These are phyloP conservation scores for Sorex fumeus DNA, from an alignment of 2,113 vertebrate genomes.

Conservation along the genomic window DNA sequence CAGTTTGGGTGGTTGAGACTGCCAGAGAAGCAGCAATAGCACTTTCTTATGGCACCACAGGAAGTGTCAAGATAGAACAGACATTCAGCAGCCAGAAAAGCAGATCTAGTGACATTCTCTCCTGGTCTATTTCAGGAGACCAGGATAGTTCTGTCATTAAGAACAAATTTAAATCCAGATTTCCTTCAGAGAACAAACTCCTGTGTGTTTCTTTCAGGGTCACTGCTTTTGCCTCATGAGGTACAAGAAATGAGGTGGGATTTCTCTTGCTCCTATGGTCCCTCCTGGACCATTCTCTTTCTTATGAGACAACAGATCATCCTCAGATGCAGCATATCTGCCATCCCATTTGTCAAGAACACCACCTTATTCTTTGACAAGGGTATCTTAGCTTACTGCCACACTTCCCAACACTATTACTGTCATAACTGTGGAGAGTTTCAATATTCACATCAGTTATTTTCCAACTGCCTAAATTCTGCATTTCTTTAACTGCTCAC, in stretches of 20 bases:
- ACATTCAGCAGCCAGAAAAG: conserved; percentile 75
- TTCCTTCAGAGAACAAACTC: background rate
- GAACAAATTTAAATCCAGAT: conserved; percentile 6
- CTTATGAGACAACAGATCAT: background rate
- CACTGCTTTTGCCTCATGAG: background rate
- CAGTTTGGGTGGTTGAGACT: conserved; percentile 73
- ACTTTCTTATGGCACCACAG: conserved; percentile 72
- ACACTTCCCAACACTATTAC: background rate
- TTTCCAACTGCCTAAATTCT: conserved; percentile 4
- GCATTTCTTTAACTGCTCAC: background rate
- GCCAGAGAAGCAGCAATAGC: conserved; percentile 76
- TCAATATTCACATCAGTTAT: background rate
- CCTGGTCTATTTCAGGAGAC: conserved; percentile 58
- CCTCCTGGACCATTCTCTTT: background rate
- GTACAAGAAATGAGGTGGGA: background rate
- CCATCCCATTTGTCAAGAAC: background rate
- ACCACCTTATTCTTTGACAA: background rate
- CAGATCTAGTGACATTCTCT: conserved; percentile 60
- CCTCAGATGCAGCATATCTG: background rate
- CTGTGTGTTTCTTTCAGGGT: background rate
- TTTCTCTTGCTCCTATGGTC: too few species aligned
- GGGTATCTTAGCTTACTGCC: background rate
- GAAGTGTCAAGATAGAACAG: conserved; percentile 71
- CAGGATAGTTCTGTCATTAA: conserved; percentile 27
- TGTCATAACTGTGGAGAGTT: background rate